A percentile compares a stretch with the other conserved stretches of the same genome.
Evolutionary conservation across 2,888 invertebrate genomes (phyloP).

Genomic region (Cecidostiba fungosa): DNA sequence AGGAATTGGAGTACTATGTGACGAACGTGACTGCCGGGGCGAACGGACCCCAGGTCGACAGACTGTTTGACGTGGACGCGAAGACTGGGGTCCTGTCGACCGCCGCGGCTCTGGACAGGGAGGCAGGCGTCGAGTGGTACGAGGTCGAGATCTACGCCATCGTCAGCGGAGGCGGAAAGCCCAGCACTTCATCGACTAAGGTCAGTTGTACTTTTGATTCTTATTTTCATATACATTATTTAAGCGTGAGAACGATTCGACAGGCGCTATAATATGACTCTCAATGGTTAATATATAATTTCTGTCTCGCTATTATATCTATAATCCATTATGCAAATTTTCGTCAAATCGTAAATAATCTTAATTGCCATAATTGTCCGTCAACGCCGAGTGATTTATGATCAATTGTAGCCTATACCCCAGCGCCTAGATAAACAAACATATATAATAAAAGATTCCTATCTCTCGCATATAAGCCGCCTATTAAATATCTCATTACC

Average conservation of each 20-base stretch:
- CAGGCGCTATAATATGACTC: not conserved
- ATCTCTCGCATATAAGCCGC: slow-evolving; percentile 4
- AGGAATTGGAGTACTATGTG: slow-evolving; percentile 93
- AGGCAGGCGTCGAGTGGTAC: slow-evolving; percentile 90
- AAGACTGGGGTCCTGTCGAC: slow-evolving; percentile 94
- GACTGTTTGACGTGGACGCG: slow-evolving; percentile 95
- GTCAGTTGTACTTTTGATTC: slow-evolving; percentile 81
- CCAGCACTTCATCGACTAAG: slow-evolving; percentile 91
- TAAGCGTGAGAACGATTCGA: not conserved
- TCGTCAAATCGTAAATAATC: slow-evolving; percentile 35
- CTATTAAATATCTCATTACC: slow-evolving; percentile 26
- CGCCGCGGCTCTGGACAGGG: slow-evolving; percentile 91
- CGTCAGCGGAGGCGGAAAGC: slow-evolving; percentile 85
- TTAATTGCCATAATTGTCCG: slow-evolving; percentile 40
- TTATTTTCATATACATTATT: not conserved
- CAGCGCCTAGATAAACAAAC: not conserved
- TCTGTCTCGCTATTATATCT: no score
- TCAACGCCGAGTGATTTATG: slow-evolving; percentile 34
- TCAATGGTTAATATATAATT: not conserved
- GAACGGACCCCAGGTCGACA: slow-evolving; percentile 89
- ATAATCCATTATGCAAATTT: slow-evolving; percentile 43
- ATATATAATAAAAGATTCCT: slow-evolving; percentile 13
- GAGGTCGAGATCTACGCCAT: slow-evolving; percentile 93
- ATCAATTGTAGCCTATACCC: slow-evolving; percentile 10
- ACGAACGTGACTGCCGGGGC: slow-evolving; percentile 89